phyloP scores from a whole-genome alignment of 2,888 invertebrate species.

The Ophion obscuratus region DNA sequence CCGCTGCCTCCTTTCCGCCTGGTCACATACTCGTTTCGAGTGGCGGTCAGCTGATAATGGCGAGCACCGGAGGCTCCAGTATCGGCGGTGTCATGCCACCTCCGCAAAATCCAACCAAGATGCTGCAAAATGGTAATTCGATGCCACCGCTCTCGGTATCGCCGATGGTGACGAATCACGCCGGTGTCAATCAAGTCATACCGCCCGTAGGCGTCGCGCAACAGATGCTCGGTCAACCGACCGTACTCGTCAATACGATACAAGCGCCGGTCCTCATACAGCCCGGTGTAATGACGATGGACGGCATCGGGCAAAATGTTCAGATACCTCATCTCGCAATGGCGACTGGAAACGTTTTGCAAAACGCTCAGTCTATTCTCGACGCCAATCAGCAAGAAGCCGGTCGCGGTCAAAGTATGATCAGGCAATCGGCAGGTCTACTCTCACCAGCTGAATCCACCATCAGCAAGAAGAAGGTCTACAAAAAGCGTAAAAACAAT shows the following conservation, averaged over 20 bases:
- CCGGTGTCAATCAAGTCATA: conserved; percentile 88
- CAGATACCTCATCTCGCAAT: conserved; percentile 88
- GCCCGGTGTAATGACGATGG: conserved; percentile 91
- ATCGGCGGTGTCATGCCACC: conserved; percentile 88
- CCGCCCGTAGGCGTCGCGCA: conserved; percentile 88
- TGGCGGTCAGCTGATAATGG: conserved; percentile 90
- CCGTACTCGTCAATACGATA: conserved; percentile 92
- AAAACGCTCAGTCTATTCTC: conserved; percentile 85
- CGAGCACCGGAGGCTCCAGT: conserved; percentile 85
- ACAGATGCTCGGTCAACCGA: conserved; percentile 90
- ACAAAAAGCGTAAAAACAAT: conserved; percentile 90
- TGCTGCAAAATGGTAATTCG: conserved; percentile 83
- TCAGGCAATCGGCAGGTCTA: conserved; percentile 74
- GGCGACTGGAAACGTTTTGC: conserved; percentile 88
- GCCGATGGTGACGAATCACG: conserved; percentile 88
- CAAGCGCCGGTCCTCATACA: conserved; percentile 92
- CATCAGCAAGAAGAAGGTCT: conserved; percentile 85
- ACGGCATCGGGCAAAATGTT: conserved; percentile 89
- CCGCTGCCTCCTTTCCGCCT: conserved; percentile 83
- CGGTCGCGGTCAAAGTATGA: conserved; percentile 76
- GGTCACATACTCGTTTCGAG: conserved; percentile 92
- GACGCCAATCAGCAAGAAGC: conserved; percentile 83
- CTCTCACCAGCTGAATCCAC: conserved; percentile 89
- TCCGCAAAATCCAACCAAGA: conserved; percentile 82
- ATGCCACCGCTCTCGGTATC: conserved; percentile 88